These are phyloP conservation scores for Malacoraja senta DNA, from an alignment of 2,797 vertebrate species.

Conservation along the genomic window DNA sequence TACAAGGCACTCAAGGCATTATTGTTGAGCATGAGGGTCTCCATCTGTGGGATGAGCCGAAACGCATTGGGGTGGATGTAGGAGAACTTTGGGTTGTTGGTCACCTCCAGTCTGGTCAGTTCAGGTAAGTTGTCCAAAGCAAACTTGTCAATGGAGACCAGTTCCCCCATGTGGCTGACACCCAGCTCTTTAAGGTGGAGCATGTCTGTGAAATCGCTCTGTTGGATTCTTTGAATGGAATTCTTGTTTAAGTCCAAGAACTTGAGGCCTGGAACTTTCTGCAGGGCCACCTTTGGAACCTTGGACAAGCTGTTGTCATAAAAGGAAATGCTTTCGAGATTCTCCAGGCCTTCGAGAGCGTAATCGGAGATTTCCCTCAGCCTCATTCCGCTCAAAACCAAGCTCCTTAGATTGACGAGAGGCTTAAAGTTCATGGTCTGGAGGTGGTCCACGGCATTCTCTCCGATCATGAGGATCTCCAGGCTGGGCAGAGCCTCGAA, in stretches of 20 bases:
- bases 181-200: constrained; percentile 89
- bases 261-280: constrained; percentile 78
- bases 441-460: constrained; percentile 82
- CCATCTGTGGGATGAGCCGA: constrained; percentile 74
- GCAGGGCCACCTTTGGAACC: constrained; percentile 77
- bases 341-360: constrained; percentile 76
- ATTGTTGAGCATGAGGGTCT: constrained; percentile 96
- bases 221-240: constrained; percentile 75
- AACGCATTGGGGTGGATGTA: constrained; percentile 89
- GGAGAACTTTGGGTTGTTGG: constrained; percentile 90
- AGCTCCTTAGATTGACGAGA: constrained; percentile 75
- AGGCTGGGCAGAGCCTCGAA: constrained; percentile 76
- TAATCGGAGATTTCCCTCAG: constrained; percentile 74
- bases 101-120: constrained; percentile 90
- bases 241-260: constrained; percentile 97
- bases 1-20: constrained; percentile 89
- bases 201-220: constrained; percentile 86
- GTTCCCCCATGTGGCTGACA: constrained; percentile 92
- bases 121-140: constrained; percentile 90
- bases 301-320: constrained; percentile 80
- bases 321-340: constrained; percentile 90
- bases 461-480: constrained; percentile 93
- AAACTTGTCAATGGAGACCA: constrained; percentile 87
- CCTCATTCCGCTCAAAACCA: constrained; percentile 87
- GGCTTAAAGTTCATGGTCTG: constrained; percentile 79